A percentile compares a stretch with the other conserved stretches of the same genome.
Conservation (phyloP, 1,140 invertebrate species). For the Drosophila miranda region DNA sequence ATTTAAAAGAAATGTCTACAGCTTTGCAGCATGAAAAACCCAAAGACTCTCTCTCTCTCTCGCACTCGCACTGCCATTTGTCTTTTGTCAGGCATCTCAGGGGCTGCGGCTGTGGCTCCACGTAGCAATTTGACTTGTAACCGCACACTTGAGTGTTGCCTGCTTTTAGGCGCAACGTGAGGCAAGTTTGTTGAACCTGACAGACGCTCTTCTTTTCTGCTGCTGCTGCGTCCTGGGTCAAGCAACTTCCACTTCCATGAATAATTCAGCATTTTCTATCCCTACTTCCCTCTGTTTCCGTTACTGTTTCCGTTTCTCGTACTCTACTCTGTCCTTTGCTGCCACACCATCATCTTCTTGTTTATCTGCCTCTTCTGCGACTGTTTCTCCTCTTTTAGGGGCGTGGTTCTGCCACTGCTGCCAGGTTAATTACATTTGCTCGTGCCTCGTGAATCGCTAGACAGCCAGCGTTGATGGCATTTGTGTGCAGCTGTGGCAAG, state of each 20-base stretch:
- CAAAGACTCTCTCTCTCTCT: background rate
- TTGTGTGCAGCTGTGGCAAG: constrained; percentile 36
- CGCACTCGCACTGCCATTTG: constrained; percentile 59
- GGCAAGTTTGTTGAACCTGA: constrained; percentile 75
- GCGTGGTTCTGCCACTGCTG: constrained; percentile 55
- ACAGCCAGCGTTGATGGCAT: constrained; percentile 55
- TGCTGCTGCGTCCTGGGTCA: constrained; percentile 53
- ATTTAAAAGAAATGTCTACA: constrained; percentile 27
- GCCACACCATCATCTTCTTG: background rate
- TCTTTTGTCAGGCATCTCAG: constrained; percentile 59
- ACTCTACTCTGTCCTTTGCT: no score
- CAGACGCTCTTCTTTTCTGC: constrained; percentile 27
- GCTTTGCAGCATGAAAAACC: background rate
- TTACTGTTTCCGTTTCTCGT: no score
- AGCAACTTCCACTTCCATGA: constrained; percentile 71
- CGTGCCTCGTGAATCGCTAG: constrained; percentile 50
- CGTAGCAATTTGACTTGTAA: constrained; percentile 72
- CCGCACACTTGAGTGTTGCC: constrained; percentile 72
- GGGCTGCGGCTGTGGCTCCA: no score
- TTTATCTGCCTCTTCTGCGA: background rate
- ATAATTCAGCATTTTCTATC: constrained; percentile 65
- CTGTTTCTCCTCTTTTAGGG: constrained; percentile 8
- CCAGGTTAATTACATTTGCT: constrained; percentile 75
- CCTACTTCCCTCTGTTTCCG: background rate
- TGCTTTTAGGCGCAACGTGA: constrained; percentile 78